These are phyloP conservation scores for Manis crassicaudata DNA, from an alignment of 2,797 vertebrate species.

Conservation along the genomic window DNA sequence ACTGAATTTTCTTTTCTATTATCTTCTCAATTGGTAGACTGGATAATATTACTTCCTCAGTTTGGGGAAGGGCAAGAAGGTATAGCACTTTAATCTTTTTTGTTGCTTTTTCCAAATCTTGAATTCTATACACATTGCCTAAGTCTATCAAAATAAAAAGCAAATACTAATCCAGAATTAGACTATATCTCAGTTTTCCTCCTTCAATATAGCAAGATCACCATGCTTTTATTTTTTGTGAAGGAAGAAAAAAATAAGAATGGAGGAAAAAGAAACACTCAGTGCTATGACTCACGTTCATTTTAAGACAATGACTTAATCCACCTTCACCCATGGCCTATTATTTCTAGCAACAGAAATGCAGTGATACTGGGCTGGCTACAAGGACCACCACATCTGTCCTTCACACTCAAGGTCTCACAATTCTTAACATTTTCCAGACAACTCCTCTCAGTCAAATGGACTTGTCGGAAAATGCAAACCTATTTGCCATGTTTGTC, in stretches of 20 bases:
- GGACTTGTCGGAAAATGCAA: background rate
- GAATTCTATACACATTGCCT: background rate
- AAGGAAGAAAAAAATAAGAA: background rate
- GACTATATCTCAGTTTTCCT: background rate
- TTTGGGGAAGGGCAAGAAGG: background rate
- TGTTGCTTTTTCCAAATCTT: background rate
- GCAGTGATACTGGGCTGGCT: rapidly evolving
- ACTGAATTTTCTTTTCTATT: background rate
- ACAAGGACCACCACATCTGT: background rate
- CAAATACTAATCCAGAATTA: background rate
- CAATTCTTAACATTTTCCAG: background rate
- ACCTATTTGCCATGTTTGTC: background rate
- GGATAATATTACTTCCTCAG: background rate
- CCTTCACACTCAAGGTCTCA: background rate
- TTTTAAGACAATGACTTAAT: background rate
- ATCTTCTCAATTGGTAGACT: background rate
- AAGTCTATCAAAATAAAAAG: constrained; percentile 31
- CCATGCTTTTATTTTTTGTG: background rate
- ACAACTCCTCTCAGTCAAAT: background rate
- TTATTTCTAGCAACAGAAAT: background rate
- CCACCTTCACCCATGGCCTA: background rate
- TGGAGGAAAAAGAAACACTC: background rate
- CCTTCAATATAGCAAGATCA: background rate
- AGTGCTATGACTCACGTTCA: background rate
- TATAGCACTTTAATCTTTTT: background rate